phyloP scores from a whole-genome alignment of 2,113 vertebrate species.

The Sander vitreus region DNA sequence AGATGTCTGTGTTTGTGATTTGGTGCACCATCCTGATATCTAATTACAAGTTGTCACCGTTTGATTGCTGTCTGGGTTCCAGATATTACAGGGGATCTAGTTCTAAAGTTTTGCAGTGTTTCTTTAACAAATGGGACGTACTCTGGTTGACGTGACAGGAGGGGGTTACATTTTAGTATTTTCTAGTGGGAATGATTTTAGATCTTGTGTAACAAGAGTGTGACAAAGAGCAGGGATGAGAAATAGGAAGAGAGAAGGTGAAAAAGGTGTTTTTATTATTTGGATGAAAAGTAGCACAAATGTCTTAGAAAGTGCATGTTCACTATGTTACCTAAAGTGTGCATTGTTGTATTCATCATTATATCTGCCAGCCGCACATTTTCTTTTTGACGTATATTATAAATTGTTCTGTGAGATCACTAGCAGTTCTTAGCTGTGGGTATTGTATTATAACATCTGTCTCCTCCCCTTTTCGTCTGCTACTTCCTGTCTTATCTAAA shows the following conservation, averaged over 20 bases:
- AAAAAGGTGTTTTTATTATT: too few species aligned
- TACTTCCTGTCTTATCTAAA: slow-evolving; percentile 56
- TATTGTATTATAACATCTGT: background rate
- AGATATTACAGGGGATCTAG: background rate
- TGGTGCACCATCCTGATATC: slow-evolving; percentile 17
- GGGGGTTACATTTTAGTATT: background rate
- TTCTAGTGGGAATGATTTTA: background rate
- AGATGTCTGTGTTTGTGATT: slow-evolving; percentile 34
- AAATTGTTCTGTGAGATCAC: background rate
- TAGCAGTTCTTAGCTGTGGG: background rate
- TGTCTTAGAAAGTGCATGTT: background rate
- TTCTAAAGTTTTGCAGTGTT: background rate
- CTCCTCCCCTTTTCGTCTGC: slow-evolving; percentile 28
- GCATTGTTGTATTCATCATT: background rate
- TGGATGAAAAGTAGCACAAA: background rate
- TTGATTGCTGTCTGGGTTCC: background rate
- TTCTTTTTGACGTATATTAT: background rate
- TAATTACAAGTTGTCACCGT: slow-evolving; percentile 19
- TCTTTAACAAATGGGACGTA: background rate
- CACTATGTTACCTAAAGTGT: background rate
- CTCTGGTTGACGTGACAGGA: too few species aligned
- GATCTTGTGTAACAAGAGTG: background rate
- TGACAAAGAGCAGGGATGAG: background rate
- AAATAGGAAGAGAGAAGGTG: too few species aligned
- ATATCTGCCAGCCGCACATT: background rate